Evolutionary conservation across 2,888 invertebrate species (phyloP), one percentile per base, ranked within the genome.

Genomic region (Baccha elongata): DNA sequence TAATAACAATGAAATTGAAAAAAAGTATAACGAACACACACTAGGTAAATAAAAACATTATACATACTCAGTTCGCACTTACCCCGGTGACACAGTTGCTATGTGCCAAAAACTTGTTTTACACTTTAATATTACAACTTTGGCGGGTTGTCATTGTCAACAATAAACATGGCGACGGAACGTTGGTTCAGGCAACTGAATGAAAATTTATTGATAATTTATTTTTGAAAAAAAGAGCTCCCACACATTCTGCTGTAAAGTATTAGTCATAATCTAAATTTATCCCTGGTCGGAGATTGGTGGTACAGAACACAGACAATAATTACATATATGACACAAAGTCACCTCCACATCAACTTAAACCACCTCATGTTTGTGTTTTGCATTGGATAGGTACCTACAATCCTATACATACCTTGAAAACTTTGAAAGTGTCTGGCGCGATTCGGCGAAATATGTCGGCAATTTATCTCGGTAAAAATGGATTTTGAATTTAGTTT

Each of bases 231-330:
- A 37, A 58, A 46, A 48, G 37, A 74, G 48, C 80, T 75, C 74
- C 80, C 80, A 80, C 80, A 80, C 68, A 80, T 74, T 74, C 58
- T 50, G 19, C 52, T 68, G 26, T 53, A 68, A 69, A 69, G 80
- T 69, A 80, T 80, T 80, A 74, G 64, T 80, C 80, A 80, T 75
- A 74, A 80, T 80, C 80, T 80, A 80, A 80, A 75, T 64, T 64
- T 69, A 75, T 58, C 69, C 42, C 15, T 19, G 37, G 58, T 26
- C 40, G 5, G 58, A 58, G 58, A 58, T 58, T 40, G 23, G 15
- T 58, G 15, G 58, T 58, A 40, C 58, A 58, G 40, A 58, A 40
- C 40, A 40, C 58, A 58, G 40, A 58, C 58, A 58, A 26, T 40
- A 23, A 40, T 55, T 40, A 58, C 10, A 6, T 55, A 40, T 58